Evolutionary conservation across 2,888 invertebrate genomes (phyloP), one percentile per base, ranked within the genome.

Genomic region (Ormyrus rosae): DNA sequence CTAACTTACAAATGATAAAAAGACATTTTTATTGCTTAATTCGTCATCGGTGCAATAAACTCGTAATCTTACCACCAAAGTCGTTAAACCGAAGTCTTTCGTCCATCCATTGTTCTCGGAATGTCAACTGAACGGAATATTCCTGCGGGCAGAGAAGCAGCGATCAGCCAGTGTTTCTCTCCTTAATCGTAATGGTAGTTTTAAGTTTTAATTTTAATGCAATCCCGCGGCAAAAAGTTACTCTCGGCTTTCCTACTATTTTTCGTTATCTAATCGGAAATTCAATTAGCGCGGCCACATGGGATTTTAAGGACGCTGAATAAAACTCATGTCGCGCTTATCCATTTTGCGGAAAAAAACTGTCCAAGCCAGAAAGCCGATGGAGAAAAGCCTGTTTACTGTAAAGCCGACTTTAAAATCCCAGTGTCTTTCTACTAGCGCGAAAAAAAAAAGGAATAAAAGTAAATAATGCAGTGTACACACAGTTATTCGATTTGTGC

Each of bases 51-150:
- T 58, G 45, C 70, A 55, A 63, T 61, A 46, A 46, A 58, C 19
- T 13, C 13, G 6, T 46, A 68, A 68, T 69, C 93, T 92, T 89
- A 95, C 96, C 96, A 92, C 95, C 95, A 87, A 95, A 95, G 92
- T 97, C 96, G 91, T 97, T 95, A 91, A 97, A 97, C 91, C 95
- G 95, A 84, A 97, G 93, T 87, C 98, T 93, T 91, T 98, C 97
- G 91, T 99, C 98, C 90, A 96, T 92, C 98, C 98, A 99, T 92
- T 98, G 97, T 91, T 99, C 98, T 91, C 98, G 95, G 93, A 99
- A 98, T 86, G 98, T 98, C 90, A 99, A 93, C 92, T 98, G 98
- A 88, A 98, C 98, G 90, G 97, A 98, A 94, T 98, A 99, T 94
- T 99, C 98, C 97, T 97, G 94, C 87, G 93, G 94, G 91, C 86